Conservation (phyloP, 1,140 invertebrate genomes). For the Triops longicaudatus region DNA sequence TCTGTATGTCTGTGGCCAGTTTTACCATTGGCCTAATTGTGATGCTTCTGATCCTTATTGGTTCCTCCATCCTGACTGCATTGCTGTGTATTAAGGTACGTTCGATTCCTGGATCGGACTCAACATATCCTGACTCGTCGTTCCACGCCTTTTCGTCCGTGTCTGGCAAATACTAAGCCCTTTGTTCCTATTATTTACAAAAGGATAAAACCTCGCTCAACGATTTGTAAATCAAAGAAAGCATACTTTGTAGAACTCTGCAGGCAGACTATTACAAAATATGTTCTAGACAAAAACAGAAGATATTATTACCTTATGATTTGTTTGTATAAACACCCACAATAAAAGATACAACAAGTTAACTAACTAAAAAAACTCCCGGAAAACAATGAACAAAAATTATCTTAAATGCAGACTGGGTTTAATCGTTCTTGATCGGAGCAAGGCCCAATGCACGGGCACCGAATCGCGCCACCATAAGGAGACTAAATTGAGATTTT, state of each 20-base stretch:
- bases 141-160: slow-evolving; percentile 32
- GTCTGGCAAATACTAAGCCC: slow-evolving; percentile 13
- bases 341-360: neutral
- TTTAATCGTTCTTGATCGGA: slow-evolving; percentile 21
- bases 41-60: slow-evolving; percentile 40
- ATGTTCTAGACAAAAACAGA: too few species aligned
- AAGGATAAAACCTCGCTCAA: too few species aligned
- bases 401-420: neutral
- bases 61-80: slow-evolving; percentile 39
- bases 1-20: slow-evolving; percentile 42
- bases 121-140: slow-evolving; percentile 32
- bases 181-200: neutral
- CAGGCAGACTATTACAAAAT: too few species aligned
- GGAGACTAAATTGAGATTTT: neutral
- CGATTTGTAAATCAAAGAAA: too few species aligned
- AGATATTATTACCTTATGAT: neutral
- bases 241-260: too few species aligned
- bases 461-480: slow-evolving; percentile 26
- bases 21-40: slow-evolving; percentile 40
- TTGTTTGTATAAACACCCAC: neutral
- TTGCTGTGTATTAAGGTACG: slow-evolving; percentile 34
- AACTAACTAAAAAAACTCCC: neutral
- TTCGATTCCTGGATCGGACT: slow-evolving; percentile 30
- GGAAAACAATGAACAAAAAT: neutral
- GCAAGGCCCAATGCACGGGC: slow-evolving; percentile 23